Evolutionary conservation across 2,888 invertebrate genomes (phyloP).

Genomic region (Ectropis crepuscularia): DNA sequence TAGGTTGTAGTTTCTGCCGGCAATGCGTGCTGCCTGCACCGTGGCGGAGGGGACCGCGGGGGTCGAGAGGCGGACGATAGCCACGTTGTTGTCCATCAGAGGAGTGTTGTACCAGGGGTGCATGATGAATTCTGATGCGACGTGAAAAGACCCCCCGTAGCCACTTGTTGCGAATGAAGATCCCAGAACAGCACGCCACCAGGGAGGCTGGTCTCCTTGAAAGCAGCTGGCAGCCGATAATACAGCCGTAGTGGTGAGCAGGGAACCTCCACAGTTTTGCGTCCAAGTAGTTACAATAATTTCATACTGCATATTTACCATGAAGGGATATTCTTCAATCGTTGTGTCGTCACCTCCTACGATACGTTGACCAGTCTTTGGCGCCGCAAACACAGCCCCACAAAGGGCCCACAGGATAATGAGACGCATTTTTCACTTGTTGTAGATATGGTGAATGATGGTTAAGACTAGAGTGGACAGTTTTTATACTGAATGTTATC

Average conservation of each 20-base stretch:
- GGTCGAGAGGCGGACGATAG: not conserved
- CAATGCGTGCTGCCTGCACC: conserved; percentile 4
- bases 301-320: conserved; percentile 1
- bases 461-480: too few relatives aligned
- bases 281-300: not conserved
- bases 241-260: not conserved
- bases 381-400: not conserved
- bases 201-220: not conserved
- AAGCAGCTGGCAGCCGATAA: conserved; percentile 4
- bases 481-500: too few relatives aligned
- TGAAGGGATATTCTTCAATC: conserved; percentile 5
- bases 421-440: not conserved
- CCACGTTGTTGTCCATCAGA: not conserved
- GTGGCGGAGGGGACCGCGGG: conserved; percentile 1
- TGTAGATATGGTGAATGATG: not conserved
- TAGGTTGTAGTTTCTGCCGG: not conserved
- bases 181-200: conserved; percentile 2
- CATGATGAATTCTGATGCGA: not conserved
- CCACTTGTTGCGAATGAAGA: not conserved
- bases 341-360: conserved; percentile 6
- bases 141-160: not conserved
- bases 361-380: not conserved
- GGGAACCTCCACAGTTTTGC: not conserved
- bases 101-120: not conserved
- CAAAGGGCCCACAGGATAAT: not conserved